A percentile compares a stretch with the other conserved stretches of the same genome.
Conservation (phyloP, 2,888 invertebrate genomes). For the Ennomos erosarius region DNA sequence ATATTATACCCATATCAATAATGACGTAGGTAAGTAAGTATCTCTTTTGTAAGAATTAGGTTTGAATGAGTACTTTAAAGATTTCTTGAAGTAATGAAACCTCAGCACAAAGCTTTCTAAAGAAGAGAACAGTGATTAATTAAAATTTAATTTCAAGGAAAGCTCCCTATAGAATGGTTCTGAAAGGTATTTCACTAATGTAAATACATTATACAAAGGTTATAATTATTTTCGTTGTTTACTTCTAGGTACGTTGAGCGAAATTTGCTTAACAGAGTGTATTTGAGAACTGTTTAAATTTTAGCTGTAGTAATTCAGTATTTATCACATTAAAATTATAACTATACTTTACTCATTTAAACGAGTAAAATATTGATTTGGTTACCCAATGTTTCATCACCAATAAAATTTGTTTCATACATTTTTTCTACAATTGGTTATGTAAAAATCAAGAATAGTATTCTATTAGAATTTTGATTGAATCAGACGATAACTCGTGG, state of each 20-base stretch:
- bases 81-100: slow-evolving; percentile 3
- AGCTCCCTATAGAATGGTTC: slow-evolving; percentile 7
- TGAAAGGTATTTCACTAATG: slow-evolving; percentile 12
- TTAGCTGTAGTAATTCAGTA: slow-evolving; percentile 9
- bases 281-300: slow-evolving; percentile 5
- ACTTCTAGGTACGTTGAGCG: slow-evolving; percentile 15
- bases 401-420: too few relatives aligned
- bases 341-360: too few relatives aligned
- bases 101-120: neutral
- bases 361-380: too few relatives aligned
- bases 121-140: slow-evolving; percentile 16
- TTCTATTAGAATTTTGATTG: too few relatives aligned
- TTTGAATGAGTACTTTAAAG: neutral
- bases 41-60: too few relatives aligned
- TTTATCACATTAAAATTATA: too few relatives aligned
- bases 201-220: slow-evolving; percentile 8
- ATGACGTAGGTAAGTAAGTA: too few relatives aligned
- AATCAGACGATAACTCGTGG: too few relatives aligned
- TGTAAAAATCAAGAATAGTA: too few relatives aligned
- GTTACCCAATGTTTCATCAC: too few relatives aligned
- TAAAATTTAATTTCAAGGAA: slow-evolving; percentile 21
- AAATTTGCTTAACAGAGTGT: slow-evolving; percentile 16
- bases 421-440: too few relatives aligned
- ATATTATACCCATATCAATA: too few relatives aligned
- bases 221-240: slow-evolving; percentile 15